Conservation (phyloP, 2,113 vertebrate species). For the Indicator maculatus region DNA sequence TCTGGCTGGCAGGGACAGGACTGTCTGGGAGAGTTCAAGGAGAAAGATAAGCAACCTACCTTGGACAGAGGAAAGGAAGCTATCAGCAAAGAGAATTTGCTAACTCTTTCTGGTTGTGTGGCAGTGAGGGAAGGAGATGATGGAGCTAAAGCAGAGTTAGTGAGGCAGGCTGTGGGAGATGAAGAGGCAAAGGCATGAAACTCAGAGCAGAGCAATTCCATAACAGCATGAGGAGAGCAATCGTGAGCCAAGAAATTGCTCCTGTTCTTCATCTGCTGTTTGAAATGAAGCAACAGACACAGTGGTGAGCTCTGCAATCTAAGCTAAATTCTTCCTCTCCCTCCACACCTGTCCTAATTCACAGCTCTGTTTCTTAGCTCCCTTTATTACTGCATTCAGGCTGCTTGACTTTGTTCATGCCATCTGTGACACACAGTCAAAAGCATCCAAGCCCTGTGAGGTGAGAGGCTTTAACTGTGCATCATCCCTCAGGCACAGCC, state of each 20-base stretch:
- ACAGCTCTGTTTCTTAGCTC: neutral
- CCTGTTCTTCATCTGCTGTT: neutral
- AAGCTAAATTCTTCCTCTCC: neutral
- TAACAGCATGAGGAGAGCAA: neutral
- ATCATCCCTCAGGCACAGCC: rapidly evolving
- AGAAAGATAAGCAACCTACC: neutral
- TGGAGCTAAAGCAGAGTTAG: neutral
- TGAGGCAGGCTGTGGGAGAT: neutral
- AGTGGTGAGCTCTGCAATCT: neutral
- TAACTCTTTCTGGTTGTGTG: neutral
- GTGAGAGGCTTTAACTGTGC: neutral
- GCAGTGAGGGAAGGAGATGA: neutral
- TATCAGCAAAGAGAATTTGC: neutral
- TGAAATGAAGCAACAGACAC: neutral
- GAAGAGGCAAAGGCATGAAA: neutral
- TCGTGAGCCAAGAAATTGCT: neutral
- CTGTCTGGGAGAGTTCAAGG: neutral
- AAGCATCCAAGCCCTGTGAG: neutral
- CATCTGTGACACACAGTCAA: neutral
- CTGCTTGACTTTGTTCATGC: neutral
- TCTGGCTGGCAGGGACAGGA: neutral
- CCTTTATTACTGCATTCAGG: neutral
- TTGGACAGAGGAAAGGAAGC: slow-evolving; percentile 10
- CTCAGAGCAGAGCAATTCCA: neutral
- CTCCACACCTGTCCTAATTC: neutral